Evolutionary conservation across 1,140 invertebrate species (phyloP), one percentile per base, ranked within the genome.

Genomic region (Meloidogyne hapla): DNA sequence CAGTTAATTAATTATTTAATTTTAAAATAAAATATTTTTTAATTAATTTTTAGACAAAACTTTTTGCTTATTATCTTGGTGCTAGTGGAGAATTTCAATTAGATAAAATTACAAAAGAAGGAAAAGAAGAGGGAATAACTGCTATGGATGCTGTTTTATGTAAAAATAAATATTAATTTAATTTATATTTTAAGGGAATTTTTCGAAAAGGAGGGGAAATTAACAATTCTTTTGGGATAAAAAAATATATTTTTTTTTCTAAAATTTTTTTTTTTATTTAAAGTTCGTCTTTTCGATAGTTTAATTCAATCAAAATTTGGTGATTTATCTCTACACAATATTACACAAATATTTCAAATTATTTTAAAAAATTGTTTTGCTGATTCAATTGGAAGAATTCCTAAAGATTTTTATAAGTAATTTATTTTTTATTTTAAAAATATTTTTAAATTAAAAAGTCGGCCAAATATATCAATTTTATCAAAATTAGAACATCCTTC

Each of bases 21-120:
- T 38, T 56, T 25, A 48, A 56, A 69, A 13, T 70, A 38, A 15
- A 15, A 72, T 33, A 71, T 74, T 23, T n/a, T 5, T 28, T 66
- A 40, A 23, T 21, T 10, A 42, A 9, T 6, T 61, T 76, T 76
- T 38, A 76, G 75, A 76, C 40, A 1, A 76, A 76, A 68, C 68
- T 76, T 42, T 76, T 76, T 42, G 75, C 65, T 25, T 56, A 56
- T 63, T 76, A 74, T 76, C 45, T 76, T 15, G 69, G 67, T 61
- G 75, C 75, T 10, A 71, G 75, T 25, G 75, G n/a, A 18, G 75
- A 76, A 64, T 76, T 38, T 48, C 65, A 71, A 6, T 66, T 38
- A 76, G 61, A 61, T 61, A n/a, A 12, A 73, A 73, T 61, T 38
- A 12, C 10, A 26, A 21, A 18, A 61, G 56, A 38, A 64, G 15